Base-by-base conservation (phyloP, 2,888 invertebrate species). In the Drosophila buzzatii region DNA sequence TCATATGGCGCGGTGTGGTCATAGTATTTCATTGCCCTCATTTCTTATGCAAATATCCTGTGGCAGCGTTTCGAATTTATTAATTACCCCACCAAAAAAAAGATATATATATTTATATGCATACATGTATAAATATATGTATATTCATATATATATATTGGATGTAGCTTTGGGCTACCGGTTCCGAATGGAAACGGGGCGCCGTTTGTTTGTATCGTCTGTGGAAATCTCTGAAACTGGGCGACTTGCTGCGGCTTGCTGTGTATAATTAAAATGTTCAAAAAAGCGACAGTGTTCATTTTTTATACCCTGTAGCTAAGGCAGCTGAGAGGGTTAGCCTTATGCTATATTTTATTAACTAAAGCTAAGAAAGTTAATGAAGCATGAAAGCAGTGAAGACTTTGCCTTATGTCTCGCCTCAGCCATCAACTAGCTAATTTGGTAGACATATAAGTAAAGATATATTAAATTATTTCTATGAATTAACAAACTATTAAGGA, bases 1-100 rank as follows among this genome's bases (percentile, higher is more conserved):
- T 85, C 85, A 85, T 70, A 69, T 74, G 79, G 61, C 56, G 90
- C 78, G 80, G 79, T 59, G 90, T 71, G 81, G 81, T 91, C 90
- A 91, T 90, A 91, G 91, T 91, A 90, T 90, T 91, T 90, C 91
- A 90, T 90, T 91, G 90, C 89, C 86, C 86, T 89, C 81, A 90
- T 91, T 82, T 83, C 85, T 90, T 91, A 91, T 91, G 91, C 91
- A 91, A 91, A 91, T 91, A 91, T 90, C 91, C 90, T 84, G 82
- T 76, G 88, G 90, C 91, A 89, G 81, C 85, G 79, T 81, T 81
- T 66, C 89, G 87, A 86, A 89, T 91, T 91, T 90, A 90, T 91
- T 90, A 91, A 90, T 90, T 87, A 90, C 86, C 72, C 70, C 59
- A 56, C 62, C 16, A 33, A 55, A 49, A 49, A 51, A 53, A 51